Base-by-base conservation (phyloP, 2,888 invertebrate genomes). In the Pachydiplax longipennis region DNA sequence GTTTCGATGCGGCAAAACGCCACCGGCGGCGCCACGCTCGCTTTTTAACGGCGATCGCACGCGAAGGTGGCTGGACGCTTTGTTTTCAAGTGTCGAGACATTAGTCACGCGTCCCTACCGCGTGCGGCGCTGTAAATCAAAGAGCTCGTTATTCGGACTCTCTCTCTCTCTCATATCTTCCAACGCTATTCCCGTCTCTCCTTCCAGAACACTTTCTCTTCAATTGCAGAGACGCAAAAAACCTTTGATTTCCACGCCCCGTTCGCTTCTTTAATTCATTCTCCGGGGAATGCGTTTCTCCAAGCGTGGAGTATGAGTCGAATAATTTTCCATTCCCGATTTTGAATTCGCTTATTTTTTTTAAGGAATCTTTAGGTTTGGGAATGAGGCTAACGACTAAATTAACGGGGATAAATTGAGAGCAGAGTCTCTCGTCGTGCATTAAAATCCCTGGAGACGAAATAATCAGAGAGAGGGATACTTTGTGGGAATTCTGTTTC, bases 1-100 rank as follows among this genome's bases (percentile, higher is more conserved):
- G 37, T 87, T 40, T 61, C 65, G 37, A 87, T 65, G 87, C 65
- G 87, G 61, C 87, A 65, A 65, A 61, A 65, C 40, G 87, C 65
- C 87, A n/a, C 65, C 83, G 87, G n/a, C 61, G 61, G 35, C 61
- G 65, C 87, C 37, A 22, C 87, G 35, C 37, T 87, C 40, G 87
- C 61, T 87, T 87, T 87, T 87, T 87, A 87, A 87, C 40, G 87
- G 87, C 65, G 87, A 61, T 58, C 58, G 61, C 87, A 87, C 87
- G 87, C 87, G 87, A 87, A 87, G 87, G 87, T 87, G 87, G 87
- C 87, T 53, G 87, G 65, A 65, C 87, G 87, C 87, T 87, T 87
- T 87, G 87, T 87, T 87, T 87, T 65, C 37, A 53, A 87, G 61
- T 87, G 61, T 61, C 40, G 61, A 22, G 87, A 37, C 61, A 87